These are phyloP conservation scores for Sesia bembeciformis DNA, from an alignment of 2,888 invertebrate genomes.

Conservation along the genomic window DNA sequence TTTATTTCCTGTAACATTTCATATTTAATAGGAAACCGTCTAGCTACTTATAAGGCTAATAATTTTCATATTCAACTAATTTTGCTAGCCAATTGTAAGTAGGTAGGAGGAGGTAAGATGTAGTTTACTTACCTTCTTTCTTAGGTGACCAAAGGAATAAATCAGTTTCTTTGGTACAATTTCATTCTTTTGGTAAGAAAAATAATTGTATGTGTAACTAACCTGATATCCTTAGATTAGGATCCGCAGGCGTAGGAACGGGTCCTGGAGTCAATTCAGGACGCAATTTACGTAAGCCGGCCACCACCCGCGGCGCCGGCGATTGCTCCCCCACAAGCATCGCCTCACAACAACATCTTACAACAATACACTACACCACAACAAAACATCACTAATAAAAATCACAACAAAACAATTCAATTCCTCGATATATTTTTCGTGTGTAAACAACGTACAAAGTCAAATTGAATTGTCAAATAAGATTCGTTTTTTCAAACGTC, in stretches of 20 bases:
- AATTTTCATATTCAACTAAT: too few relatives aligned
- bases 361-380: constrained; percentile 41
- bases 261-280: constrained; percentile 66
- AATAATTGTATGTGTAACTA: constrained; percentile 9
- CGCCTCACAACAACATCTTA: constrained; percentile 56
- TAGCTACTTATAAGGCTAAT: too few relatives aligned
- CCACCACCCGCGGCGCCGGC: constrained; percentile 71
- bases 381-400: constrained; percentile 14
- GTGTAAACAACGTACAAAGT: constrained; percentile 6
- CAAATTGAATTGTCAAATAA: constrained; percentile 43
- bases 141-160: too few relatives aligned
- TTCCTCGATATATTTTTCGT: constrained; percentile 1
- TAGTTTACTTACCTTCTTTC: too few relatives aligned
- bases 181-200: too few relatives aligned
- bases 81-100: too few relatives aligned
- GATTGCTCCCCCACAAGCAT: constrained; percentile 69
- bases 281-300: constrained; percentile 63
- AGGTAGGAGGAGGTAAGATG: too few relatives aligned
- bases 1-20: too few relatives aligned
- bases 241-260: constrained; percentile 54
- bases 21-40: too few relatives aligned
- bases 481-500: constrained; percentile 49
- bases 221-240: constrained; percentile 66
- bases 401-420: too few relatives aligned
- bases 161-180: too few relatives aligned